phyloP scores from a whole-genome alignment of 2,888 invertebrate species.

The Leptinotarsa tumamoca region DNA sequence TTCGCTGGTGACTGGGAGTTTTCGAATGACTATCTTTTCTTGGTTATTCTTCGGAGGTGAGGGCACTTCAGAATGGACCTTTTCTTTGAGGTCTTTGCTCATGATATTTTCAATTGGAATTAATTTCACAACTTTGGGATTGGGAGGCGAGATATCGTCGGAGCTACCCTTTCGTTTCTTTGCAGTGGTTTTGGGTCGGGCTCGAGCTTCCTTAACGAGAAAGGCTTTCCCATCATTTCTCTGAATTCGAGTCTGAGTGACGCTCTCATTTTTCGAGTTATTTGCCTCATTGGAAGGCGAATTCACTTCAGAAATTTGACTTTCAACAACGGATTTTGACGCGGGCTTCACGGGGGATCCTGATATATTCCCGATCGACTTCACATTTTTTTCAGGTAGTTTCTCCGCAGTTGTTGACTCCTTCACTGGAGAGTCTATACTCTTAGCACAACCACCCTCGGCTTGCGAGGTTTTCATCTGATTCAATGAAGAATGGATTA shows the following conservation, averaged over 20 bases:
- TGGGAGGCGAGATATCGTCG: slow-evolving; percentile 25
- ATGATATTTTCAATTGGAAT: slow-evolving; percentile 52
- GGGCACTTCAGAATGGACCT: slow-evolving; percentile 22
- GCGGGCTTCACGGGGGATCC: neutral
- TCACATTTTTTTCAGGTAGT: neutral
- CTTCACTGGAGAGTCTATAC: neutral
- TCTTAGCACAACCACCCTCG: neutral
- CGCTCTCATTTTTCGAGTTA: neutral
- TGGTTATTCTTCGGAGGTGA: slow-evolving; percentile 17
- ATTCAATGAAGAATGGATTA: slow-evolving; percentile 57
- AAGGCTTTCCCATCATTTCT: neutral
- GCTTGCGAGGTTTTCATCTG: neutral
- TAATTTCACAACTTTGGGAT: slow-evolving; percentile 51
- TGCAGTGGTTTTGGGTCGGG: no score
- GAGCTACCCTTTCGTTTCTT: slow-evolving; percentile 7
- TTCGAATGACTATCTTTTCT: neutral
- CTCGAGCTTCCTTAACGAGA: no score
- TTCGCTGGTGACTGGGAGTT: neutral
- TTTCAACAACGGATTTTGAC: neutral
- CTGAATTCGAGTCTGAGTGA: neutral
- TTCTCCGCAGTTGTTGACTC: neutral
- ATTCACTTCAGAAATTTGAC: neutral
- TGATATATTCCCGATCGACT: slow-evolving; percentile 7
- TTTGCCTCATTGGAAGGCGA: no score
- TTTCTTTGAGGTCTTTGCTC: slow-evolving; percentile 41